These are phyloP conservation scores for Dasyurus viverrinus DNA, from an alignment of 2,113 vertebrate genomes.

Conservation along the genomic window DNA sequence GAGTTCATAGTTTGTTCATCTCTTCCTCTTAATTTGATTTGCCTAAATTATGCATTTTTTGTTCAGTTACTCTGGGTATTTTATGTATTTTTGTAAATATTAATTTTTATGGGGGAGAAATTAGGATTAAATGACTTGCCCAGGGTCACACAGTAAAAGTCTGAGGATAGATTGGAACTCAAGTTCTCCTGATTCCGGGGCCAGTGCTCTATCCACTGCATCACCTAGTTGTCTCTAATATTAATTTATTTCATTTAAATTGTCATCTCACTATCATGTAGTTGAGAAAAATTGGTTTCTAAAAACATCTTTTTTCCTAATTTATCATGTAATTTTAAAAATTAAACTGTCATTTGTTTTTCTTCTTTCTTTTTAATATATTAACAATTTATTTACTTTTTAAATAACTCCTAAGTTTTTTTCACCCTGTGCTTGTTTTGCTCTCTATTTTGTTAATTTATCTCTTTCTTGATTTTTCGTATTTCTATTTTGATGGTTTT, in stretches of 20 bases:
- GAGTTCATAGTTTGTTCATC: not conserved
- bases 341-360: not conserved
- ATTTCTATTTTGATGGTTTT: not conserved
- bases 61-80: not conserved
- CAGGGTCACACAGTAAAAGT: not conserved
- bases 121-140: not conserved
- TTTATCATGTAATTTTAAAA: not conserved
- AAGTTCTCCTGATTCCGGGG: not conserved
- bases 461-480: not conserved
- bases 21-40: not conserved
- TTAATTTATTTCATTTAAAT: not conserved
- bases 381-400: not conserved
- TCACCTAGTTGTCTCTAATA: not conserved
- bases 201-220: not conserved
- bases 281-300: not conserved
- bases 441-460: not conserved
- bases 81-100: not conserved
- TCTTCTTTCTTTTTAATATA: not conserved
- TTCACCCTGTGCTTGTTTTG: not conserved
- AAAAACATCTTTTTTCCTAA: not conserved
- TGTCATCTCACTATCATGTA: not conserved
- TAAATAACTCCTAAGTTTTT: not conserved
- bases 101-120: not conserved
- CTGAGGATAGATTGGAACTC: no score
- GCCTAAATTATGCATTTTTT: not conserved